Base-by-base conservation (phyloP, 2,888 invertebrate species). In the Oscheius sp. region DNA sequence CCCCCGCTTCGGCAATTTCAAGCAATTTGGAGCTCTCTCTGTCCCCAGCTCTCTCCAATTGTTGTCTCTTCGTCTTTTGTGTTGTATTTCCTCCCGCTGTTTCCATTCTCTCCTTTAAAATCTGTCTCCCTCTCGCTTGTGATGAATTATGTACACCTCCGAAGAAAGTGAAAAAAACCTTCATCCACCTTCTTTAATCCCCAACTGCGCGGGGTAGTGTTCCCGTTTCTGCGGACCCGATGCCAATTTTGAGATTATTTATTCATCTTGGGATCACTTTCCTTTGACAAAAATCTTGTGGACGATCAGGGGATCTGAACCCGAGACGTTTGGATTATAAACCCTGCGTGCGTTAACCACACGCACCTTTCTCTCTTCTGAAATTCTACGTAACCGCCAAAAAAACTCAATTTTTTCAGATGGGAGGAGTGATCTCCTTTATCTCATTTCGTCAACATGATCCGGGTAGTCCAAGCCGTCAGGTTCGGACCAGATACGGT, bases 391-490 rank as follows among this genome's bases (percentile, higher is more conserved):
- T n/a, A n/a, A n/a, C 55, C 2, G 18, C 23, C 25, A 13, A n/a
- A 55, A 55, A 6, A 16, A 25, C 7, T 58, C 23, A 6, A 3
- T 61, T 29, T 59, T 73, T 72, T 74, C 78, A 78, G 77, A 82
- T 82, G 82, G 82, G 82, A 35, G 79, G 82, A 56, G 82, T 80
- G 13, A 78, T 82, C 59, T 82, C 82, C 6, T 77, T 82, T 73
- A 80, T 80, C 27, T 76, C 80, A 23, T 58, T 77, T 27, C 77
- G 80, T 53, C 76, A 77, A 58, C 72, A 72, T 7, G 63, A 59
- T 35, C 70, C 75, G 56, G 46, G 72, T 12, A 72, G 56, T 25
- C 77, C 80, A 1, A 80, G 80, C 35, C 35, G 75, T 72, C 49
- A 80, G 80, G 78, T 83, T 13, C 74, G 76, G 13, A 83, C 79